Evolutionary conservation across 2,888 invertebrate genomes (phyloP).

Genomic region (Drosophila limbata): DNA sequence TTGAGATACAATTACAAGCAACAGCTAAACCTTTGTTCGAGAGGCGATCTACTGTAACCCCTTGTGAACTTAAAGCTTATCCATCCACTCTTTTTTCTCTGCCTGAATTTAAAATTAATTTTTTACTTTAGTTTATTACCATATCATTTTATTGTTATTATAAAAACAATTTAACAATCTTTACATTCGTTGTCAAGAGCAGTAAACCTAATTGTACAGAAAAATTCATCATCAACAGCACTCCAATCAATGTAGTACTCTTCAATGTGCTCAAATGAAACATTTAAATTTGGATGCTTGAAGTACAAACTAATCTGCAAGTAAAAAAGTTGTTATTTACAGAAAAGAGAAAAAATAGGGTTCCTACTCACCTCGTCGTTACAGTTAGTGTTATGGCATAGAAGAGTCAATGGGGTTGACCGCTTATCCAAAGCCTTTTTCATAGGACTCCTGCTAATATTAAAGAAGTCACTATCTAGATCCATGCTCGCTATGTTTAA

Average conservation of each 20-base stretch:
- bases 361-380: constrained; percentile 12
- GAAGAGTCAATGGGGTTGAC: neutral
- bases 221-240: no score
- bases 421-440: neutral
- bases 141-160: no score
- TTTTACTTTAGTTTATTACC: no score
- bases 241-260: neutral
- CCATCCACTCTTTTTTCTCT: no score
- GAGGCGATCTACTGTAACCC: no score
- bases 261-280: constrained; percentile 5
- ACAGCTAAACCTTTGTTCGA: no score
- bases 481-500: neutral
- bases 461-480: neutral
- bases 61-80: no score
- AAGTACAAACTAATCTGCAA: constrained; percentile 24
- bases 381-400: neutral
- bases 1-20: no score
- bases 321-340: neutral
- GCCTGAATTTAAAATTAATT: no score
- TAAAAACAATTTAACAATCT: no score
- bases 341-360: neutral
- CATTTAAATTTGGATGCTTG: constrained; percentile 10
- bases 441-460: neutral
- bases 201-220: neutral
- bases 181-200: no score